These are phyloP conservation scores for Scomberomorus guttatus DNA, from an alignment of 2,797 vertebrate genomes.

Conservation along the genomic window DNA sequence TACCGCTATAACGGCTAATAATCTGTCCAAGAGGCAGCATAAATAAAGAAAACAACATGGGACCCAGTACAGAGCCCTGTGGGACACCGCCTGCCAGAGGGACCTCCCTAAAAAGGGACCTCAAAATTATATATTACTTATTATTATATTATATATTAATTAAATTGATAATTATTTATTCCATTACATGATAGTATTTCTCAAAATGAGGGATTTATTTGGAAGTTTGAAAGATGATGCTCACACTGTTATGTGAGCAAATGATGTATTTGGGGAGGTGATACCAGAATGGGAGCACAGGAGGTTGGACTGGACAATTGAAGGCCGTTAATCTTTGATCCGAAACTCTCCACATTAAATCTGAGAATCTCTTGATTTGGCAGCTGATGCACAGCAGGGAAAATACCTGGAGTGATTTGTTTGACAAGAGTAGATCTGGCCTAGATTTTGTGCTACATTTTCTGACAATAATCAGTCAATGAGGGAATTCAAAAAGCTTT, in stretches of 20 bases:
- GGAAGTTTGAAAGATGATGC: neutral
- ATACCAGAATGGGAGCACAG: neutral
- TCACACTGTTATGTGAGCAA: no score
- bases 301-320: neutral
- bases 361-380: conserved; percentile 6
- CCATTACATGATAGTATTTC: no score
- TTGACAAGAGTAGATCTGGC: conserved; percentile 45
- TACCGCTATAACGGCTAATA: no score
- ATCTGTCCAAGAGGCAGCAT: no score
- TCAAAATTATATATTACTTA: no score
- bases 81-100: no score
- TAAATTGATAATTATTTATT: no score
- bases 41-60: no score
- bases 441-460: conserved; percentile 41
- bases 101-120: no score
- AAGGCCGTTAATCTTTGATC: conserved; percentile 3
- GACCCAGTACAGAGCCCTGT: no score
- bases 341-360: neutral
- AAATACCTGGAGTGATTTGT: conserved; percentile 28
- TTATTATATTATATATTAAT: no score
- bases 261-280: neutral
- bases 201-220: neutral
- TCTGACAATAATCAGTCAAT: conserved; percentile 52
- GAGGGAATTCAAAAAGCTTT: conserved; percentile 47
- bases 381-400: conserved; percentile 23